Evolutionary conservation across 1,140 invertebrate genomes (phyloP), one percentile per base, ranked within the genome.

Genomic region (Lepidurus couesii): DNA sequence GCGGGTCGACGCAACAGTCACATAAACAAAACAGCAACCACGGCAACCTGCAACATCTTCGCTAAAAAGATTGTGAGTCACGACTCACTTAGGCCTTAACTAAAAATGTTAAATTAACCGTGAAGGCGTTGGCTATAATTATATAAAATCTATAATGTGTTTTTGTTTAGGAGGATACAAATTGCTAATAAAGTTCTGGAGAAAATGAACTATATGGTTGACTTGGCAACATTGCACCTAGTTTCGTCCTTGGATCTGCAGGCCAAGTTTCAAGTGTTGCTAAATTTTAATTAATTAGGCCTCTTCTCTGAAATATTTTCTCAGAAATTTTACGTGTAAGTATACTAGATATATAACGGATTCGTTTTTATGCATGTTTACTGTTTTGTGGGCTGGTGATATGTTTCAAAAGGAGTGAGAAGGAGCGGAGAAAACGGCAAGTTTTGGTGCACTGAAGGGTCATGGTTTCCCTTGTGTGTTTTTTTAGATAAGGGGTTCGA

Each of bases 181-280:
- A 65, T 16, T 65, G 53, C 3, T 65, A 16, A 16, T 65, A 65
- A 11, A 6, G 5, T 65, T 65, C 53, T 11, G 53, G 53, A 65
- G 16, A 65, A 65, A 21, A 65, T 16, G 21, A 65, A 21, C 53
- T 13, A 16, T 65, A 65, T 65, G 13, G 9, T 65, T 65, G 21
- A 21, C 53, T 16, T 65, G 53, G 53, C 53, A 65, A 65, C 53
- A 21, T 21, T 65, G 53, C 21, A n/a, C 16, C 53, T 13, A 21
- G 53, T 65, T 65, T 65, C 53, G 53, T 65, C 53, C 53, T 65
- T 65, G 53, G 53, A 65, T n/a, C 53, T 65, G 53, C 53, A 65
- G 53, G 21, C 53, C 4, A 65, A 65, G 53, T 65, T 65, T 21
- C 53, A 7, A 65, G 53, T 65, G 53, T 65, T 65, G 53, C 53